phyloP scores from a whole-genome alignment of 2,113 vertebrate genomes.

The Ammospiza caudacuta region DNA sequence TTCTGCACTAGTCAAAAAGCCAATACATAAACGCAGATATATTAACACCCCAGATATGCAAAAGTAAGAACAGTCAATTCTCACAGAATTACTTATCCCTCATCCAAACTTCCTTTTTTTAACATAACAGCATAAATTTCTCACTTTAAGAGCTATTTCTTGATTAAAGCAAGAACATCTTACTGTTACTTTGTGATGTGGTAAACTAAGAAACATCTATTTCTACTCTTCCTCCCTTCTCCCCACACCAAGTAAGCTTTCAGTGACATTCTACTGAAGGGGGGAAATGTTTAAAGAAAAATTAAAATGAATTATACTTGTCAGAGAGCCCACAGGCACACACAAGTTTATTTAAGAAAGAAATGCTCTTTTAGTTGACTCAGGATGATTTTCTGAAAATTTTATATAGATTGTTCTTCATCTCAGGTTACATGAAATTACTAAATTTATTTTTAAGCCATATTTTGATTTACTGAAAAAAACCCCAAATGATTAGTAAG shows the following conservation, averaged over 20 bases:
- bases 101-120: neutral
- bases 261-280: neutral
- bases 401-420: neutral
- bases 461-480: neutral
- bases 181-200: neutral
- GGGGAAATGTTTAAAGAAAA: neutral
- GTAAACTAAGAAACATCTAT: neutral
- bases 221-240: neutral
- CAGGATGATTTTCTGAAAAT: neutral
- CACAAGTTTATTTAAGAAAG: neutral
- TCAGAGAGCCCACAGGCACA: neutral
- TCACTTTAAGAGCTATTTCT: neutral
- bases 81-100: neutral
- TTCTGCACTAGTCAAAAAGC: neutral
- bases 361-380: neutral
- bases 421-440: neutral
- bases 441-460: neutral
- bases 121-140: neutral
- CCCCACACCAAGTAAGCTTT: neutral
- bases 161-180: neutral
- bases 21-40: neutral
- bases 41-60: neutral
- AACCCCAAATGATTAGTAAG: neutral
- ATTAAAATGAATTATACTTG: neutral
- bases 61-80: neutral